Evolutionary conservation across 1,140 invertebrate genomes (phyloP).

Genomic region (Sycophila sp.): DNA sequence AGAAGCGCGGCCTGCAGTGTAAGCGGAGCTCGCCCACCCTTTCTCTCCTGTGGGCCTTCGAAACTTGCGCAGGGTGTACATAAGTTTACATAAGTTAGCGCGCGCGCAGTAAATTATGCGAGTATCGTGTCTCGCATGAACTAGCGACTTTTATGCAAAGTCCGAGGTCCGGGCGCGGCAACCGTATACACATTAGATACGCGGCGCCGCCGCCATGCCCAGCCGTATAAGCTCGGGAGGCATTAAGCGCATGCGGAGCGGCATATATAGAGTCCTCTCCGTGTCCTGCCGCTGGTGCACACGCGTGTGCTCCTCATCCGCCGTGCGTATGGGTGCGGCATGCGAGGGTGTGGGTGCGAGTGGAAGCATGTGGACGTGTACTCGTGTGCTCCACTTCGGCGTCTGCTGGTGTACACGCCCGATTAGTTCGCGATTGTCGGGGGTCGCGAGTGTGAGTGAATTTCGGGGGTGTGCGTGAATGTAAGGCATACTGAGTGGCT

Average conservation of each 20-base stretch:
- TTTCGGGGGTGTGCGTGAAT: too few relatives aligned
- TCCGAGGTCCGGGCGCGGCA: neutral
- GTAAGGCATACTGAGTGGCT: too few relatives aligned
- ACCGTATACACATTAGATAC: conserved; percentile 3
- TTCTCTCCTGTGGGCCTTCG: neutral
- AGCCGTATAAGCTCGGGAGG: neutral
- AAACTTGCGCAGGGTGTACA: conserved; percentile 21
- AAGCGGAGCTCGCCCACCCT: neutral
- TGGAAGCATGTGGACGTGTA: too few relatives aligned
- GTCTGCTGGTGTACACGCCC: too few relatives aligned
- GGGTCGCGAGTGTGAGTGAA: too few relatives aligned
- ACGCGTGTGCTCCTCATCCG: neutral
- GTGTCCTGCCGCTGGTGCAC: neutral
- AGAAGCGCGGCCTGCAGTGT: neutral
- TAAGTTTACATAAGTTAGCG: conserved; percentile 35
- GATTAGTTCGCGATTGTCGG: too few relatives aligned
- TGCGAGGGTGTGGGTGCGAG: too few relatives aligned
- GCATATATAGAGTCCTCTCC: too few relatives aligned
- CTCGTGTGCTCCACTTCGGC: too few relatives aligned
- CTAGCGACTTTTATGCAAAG: conserved; percentile 29
- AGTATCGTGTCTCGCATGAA: conserved; percentile 34
- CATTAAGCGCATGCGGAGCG: conserved; percentile 14
- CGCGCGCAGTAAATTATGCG: conserved; percentile 26
- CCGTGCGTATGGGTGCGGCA: too few relatives aligned
- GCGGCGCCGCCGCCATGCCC: too few relatives aligned